phyloP scores from a whole-genome alignment of 2,888 invertebrate genomes.

The Mythimna loreyi region DNA sequence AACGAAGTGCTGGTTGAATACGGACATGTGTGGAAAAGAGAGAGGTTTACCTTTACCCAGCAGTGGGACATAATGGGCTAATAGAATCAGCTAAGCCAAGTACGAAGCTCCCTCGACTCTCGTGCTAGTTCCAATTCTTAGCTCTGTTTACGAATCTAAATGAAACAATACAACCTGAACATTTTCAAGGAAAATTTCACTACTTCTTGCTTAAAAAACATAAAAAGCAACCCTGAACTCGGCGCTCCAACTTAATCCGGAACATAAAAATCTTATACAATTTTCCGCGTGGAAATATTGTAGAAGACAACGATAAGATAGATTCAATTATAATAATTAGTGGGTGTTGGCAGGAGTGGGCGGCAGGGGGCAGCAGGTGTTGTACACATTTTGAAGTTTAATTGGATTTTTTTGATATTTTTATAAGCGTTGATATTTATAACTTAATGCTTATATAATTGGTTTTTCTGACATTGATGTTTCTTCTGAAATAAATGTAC shows the following conservation, averaged over 20 bases:
- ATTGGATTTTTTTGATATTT: background rate
- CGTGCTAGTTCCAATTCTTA: background rate
- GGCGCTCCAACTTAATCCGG: slow-evolving; percentile 47
- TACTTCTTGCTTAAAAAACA: slow-evolving; percentile 22
- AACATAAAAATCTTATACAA: slow-evolving; percentile 57
- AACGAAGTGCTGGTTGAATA: no score
- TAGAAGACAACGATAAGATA: slow-evolving; percentile 45
- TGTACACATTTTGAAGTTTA: background rate
- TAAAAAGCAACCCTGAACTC: slow-evolving; percentile 44
- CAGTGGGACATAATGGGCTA: no score
- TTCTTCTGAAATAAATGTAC: background rate
- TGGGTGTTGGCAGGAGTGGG: slow-evolving; percentile 35
- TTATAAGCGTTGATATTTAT: background rate
- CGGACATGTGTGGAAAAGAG: no score
- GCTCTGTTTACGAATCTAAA: background rate
- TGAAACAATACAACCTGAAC: slow-evolving; percentile 15
- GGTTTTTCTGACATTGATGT: background rate
- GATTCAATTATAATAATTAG: slow-evolving; percentile 62
- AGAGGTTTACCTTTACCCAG: no score
- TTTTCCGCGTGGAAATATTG: slow-evolving; percentile 39
- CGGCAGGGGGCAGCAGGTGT: background rate
- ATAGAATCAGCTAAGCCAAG: no score
- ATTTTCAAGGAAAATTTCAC: slow-evolving; percentile 29
- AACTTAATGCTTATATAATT: background rate
- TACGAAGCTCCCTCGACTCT: background rate